Base-by-base conservation (phyloP, 2,888 invertebrate genomes). In the Eupithecia tripunctaria region DNA sequence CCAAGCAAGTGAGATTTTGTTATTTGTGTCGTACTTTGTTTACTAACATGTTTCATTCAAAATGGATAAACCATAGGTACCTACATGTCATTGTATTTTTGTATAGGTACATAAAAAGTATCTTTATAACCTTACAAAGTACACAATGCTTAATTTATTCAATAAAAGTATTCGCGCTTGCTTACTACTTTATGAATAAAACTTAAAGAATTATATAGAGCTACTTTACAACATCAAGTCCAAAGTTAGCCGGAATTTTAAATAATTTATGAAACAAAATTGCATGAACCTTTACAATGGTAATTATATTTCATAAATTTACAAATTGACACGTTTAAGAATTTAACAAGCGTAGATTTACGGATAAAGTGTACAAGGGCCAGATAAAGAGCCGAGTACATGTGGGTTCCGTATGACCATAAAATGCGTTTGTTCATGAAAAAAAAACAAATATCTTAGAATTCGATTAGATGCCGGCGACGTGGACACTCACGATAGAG, bases 281-380 rank as follows among this genome's bases (percentile, higher is more conserved):
- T 7, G 38, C 60, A 21, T 21, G 51, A 51, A 51, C 51, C 67
- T 71, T 72, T 62, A 60, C 72, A 77, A 76, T 79, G 75, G 73
- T 77, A 78, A 80, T 75, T 76, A 77, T 51, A 64, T 64, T 75
- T 72, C 71, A 69, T 74, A 76, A 77, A 86, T 82, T 77, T 72
- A 80, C 82, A 86, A 88, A 88, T 87, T 87, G 85, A 85, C 80
- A 84, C 83, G 81, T 83, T 84, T 79, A 79, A 80, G 81, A 82
- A 81, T 51, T 51, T 72, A 76, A 76, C 85, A 79, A 84, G 83
- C 71, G 27, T 14, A 69, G 66, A 72, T 74, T 74, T 69, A 72
- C 72, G 65, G 74, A 72, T 74, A 63, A 71, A 67, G 47, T 43
- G 29, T n/a, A 29, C 4, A 56, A 25, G 21, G 32, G 21, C 25